Evolutionary conservation across 2,113 vertebrate genomes (phyloP), one percentile per base, ranked within the genome.

Genomic region (Turnix velox): DNA sequence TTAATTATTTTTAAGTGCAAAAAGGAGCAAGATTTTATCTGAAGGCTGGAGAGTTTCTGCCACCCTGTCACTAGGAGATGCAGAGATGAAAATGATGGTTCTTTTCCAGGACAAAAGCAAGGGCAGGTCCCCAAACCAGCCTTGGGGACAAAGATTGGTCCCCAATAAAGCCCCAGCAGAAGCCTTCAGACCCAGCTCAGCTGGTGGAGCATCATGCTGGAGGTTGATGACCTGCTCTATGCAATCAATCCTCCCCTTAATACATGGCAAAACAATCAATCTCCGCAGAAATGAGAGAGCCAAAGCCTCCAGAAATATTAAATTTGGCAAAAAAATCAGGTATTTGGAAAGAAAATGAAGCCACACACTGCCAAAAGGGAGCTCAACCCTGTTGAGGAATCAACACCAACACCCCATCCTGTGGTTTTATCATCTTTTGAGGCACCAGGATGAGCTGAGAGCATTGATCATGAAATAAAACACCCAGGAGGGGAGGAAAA

Each of bases 201-300:
- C 28, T 16, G 37, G 18, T 1, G 7, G 48, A 20, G 12, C 30
- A 7, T 40, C 63, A 10, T 8, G 0, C 27, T 7, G 28, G 23
- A 54, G 37, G 37, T 5, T 25, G 37, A 23, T 18, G 2, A 46
- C 46, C 65, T 15, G 37, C 51, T 49, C 79, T 8, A 2, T 3
- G 20, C 28, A 4, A 37, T 58, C 43, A 3, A 7, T 3, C 42
- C 42, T 17, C 37, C 51, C 65, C 51, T 51, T 22, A 28, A 51
- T 20, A 11, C 43, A 3, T 4, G 31, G 43, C 8, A 2, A n/a
- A 5, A 18, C 0, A 9, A 9, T 31, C 80, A 40, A 18, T n/a
- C 58, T 39, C 28, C 1, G 51, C 0, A 30, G 30, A 51, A 31
- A 46, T 6, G 23, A 80, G 61, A 80, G 61, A 68, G 5, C 35